Conservation (phyloP, 1,140 invertebrate species). For the Temnothorax longispinosus region DNA sequence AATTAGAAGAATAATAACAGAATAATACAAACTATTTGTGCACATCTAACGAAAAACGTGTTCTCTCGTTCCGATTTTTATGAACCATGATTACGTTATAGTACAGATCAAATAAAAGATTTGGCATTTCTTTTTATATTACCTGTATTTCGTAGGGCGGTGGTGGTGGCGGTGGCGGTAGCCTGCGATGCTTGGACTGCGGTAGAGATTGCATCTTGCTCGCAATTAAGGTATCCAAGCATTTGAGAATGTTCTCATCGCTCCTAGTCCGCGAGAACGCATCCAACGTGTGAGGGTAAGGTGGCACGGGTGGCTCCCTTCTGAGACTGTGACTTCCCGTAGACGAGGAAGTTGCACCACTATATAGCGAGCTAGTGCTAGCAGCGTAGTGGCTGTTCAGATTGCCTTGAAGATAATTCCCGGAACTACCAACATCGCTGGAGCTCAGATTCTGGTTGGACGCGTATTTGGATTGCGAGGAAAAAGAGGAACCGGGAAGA, state of each 20-base stretch:
- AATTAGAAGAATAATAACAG: neutral
- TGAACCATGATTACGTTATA: neutral
- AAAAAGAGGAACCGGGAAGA: constrained; percentile 88
- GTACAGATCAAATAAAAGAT: neutral
- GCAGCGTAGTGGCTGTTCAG: constrained; percentile 82
- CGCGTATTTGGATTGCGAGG: constrained; percentile 88
- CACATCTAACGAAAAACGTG: neutral
- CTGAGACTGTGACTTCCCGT: constrained; percentile 85
- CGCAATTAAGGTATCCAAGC: constrained; percentile 84
- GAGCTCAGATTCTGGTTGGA: constrained; percentile 90
- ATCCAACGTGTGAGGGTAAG: constrained; percentile 83
- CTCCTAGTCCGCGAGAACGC: constrained; percentile 90
- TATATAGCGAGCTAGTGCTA: constrained; percentile 85
- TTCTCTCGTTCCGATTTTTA: neutral
- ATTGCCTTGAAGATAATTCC: constrained; percentile 77
- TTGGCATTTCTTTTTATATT: constrained; percentile 11
- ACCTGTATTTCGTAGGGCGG: constrained; percentile 88
- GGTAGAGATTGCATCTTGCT: constrained; percentile 82
- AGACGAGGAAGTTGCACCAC: constrained; percentile 84
- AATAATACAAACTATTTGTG: neutral
- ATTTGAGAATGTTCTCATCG: constrained; percentile 92
- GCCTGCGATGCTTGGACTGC: constrained; percentile 87
- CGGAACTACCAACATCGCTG: constrained; percentile 76
- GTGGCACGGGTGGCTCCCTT: constrained; percentile 85
- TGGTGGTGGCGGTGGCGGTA: constrained; percentile 91